Evolutionary conservation across 2,888 invertebrate species (phyloP).

Genomic region (Eristalis tenax): DNA sequence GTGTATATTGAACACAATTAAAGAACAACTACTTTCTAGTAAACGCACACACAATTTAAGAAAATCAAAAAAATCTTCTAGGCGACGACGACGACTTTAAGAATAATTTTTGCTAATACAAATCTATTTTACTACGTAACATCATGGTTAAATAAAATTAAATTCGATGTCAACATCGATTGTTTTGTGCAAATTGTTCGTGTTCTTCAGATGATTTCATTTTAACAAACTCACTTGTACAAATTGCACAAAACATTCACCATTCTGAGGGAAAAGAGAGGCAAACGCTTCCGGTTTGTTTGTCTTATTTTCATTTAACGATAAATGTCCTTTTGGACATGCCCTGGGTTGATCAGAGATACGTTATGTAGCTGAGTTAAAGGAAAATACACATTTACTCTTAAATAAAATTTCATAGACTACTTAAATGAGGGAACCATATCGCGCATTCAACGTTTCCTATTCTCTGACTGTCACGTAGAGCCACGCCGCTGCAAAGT

Average conservation of each 20-base stretch:
- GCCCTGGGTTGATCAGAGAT: neutral
- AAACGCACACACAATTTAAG: slow-evolving; percentile 47
- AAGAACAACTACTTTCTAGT: slow-evolving; percentile 39
- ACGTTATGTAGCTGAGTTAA: neutral
- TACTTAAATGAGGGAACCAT: no score
- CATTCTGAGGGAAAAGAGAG: slow-evolving; percentile 8
- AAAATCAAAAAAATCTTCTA: slow-evolving; percentile 26
- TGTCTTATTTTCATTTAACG: slow-evolving; percentile 7
- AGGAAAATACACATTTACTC: no score
- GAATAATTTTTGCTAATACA: slow-evolving; percentile 63
- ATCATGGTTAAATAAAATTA: slow-evolving; percentile 20
- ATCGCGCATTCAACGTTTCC: no score
- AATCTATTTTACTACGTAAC: slow-evolving; percentile 50
- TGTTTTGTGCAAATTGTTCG: slow-evolving; percentile 66
- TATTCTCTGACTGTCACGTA: no score
- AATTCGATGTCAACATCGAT: slow-evolving; percentile 46
- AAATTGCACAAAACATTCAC: slow-evolving; percentile 58
- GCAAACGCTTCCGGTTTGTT: neutral
- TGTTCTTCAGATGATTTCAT: neutral
- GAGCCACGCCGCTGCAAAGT: no score
- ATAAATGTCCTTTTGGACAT: neutral
- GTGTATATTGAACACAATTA: slow-evolving; percentile 22
- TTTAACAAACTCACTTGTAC: slow-evolving; percentile 9
- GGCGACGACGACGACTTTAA: slow-evolving; percentile 60
- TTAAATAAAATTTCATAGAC: no score